Percentiles rank a stretch among this genome's conserved stretches.
phyloP scores from a whole-genome alignment of 2,113 vertebrate genomes.

The Oryzias javanicus region DNA sequence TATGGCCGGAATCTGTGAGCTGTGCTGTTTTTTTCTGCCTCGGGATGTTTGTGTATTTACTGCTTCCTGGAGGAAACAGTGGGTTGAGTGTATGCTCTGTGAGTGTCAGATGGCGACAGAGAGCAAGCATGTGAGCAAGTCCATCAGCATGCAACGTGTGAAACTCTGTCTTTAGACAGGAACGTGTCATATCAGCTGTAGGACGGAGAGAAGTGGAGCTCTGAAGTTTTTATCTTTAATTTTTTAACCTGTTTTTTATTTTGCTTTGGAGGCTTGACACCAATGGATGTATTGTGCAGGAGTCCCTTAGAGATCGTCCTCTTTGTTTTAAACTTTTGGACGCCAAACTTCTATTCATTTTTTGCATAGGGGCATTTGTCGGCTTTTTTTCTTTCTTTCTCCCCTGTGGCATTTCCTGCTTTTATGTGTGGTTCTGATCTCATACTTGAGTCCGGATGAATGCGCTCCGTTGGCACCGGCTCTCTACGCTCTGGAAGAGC shows the following conservation, averaged over 20 bases:
- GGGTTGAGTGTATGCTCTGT: constrained; percentile 45
- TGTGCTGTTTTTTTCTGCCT: constrained; percentile 33
- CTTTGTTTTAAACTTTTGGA: constrained; percentile 23
- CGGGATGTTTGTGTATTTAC: constrained; percentile 70
- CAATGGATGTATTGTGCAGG: constrained; percentile 20
- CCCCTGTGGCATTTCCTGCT: constrained; percentile 50
- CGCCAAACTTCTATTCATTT: constrained; percentile 10
- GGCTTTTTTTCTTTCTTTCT: constrained; percentile 45
- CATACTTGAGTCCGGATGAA: constrained; percentile 75
- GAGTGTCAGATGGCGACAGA: constrained; percentile 35
- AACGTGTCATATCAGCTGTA: background rate
- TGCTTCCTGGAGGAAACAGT: constrained; percentile 87
- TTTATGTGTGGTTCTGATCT: constrained; percentile 44
- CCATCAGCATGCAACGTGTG: constrained; percentile 52
- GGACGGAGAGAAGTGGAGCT: background rate
- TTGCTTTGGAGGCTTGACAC: constrained; percentile 8
- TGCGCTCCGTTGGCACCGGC: constrained; percentile 79
- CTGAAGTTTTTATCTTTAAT: background rate
- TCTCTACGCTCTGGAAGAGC: constrained; percentile 84
- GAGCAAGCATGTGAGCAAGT: constrained; percentile 42
- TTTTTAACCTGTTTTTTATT: background rate
- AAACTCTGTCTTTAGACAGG: constrained; percentile 23
- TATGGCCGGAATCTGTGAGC: constrained; percentile 56
- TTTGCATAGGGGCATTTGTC: constrained; percentile 14
- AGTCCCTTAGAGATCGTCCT: constrained; percentile 27